Percentiles rank a stretch among this genome's conserved stretches.
Conservation (phyloP, 2,888 invertebrate species). For the Limnephilus lunatus region DNA sequence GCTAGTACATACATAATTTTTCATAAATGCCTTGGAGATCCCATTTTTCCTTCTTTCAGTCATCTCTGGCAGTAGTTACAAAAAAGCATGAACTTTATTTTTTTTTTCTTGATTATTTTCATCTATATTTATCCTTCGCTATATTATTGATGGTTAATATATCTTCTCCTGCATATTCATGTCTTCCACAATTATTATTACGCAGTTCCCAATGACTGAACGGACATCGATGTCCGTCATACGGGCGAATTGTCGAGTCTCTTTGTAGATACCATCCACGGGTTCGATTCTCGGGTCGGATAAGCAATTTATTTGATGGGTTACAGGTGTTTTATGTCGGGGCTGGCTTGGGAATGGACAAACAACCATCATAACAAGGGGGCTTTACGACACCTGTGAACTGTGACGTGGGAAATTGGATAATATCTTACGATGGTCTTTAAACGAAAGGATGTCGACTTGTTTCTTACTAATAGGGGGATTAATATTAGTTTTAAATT, state of each 20-base stretch:
- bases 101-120: no score
- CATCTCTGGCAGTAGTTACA: no score
- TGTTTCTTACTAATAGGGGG: background rate
- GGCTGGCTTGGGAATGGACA: background rate
- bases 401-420: background rate
- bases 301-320: background rate
- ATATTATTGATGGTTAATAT: background rate
- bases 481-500: background rate
- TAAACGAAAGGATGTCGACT: background rate
- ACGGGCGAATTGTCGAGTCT: conserved; percentile 14
- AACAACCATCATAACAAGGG: background rate
- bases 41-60: no score
- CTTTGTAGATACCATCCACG: background rate
- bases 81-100: no score
- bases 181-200: background rate
- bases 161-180: background rate
- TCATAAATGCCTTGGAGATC: no score
- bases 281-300: background rate
- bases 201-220: background rate
- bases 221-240: background rate
- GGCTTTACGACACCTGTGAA: background rate
- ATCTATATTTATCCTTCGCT: background rate
- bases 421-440: background rate
- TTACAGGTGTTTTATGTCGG: background rate
- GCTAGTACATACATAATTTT: no score